Evolutionary conservation across 2,888 invertebrate species (phyloP).

Genomic region (Pterostichus madidus): DNA sequence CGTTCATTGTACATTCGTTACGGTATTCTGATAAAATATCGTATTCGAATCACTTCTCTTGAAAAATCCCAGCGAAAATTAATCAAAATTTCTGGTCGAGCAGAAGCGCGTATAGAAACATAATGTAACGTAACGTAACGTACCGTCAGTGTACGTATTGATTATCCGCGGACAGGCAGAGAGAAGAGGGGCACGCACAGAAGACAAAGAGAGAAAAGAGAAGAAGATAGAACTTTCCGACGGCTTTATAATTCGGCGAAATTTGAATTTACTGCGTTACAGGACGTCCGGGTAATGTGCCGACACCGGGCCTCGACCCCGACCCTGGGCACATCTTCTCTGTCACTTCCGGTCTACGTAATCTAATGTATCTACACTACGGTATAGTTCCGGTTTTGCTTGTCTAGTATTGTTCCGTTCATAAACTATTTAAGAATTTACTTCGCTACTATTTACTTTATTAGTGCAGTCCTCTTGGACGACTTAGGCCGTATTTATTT

Average conservation of each 20-base stretch:
- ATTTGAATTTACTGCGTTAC: conserved; percentile 49
- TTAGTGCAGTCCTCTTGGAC: too few relatives aligned
- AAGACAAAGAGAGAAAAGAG: conserved; percentile 1
- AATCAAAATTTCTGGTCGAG: conserved; percentile 34
- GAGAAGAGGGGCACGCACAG: neutral
- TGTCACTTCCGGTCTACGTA: conserved; percentile 17
- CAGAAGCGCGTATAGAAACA: neutral
- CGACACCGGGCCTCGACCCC: neutral
- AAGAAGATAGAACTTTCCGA: conserved; percentile 38
- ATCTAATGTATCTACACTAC: conserved; percentile 12
- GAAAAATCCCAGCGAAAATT: conserved; percentile 24
- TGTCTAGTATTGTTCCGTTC: conserved; percentile 23
- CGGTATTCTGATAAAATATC: conserved; percentile 13
- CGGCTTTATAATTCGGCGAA: conserved; percentile 52
- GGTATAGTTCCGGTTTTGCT: conserved; percentile 27
- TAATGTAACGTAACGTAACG: conserved; percentile 21
- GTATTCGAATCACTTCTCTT: conserved; percentile 18
- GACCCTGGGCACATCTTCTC: neutral
- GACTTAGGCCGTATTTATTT: too few relatives aligned
- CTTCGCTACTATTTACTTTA: neutral
- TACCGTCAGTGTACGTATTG: conserved; percentile 21
- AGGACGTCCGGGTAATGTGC: conserved; percentile 46
- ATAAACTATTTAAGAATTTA: conserved; percentile 23
- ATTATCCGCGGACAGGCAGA: conserved; percentile 15
- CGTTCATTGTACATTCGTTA: conserved; percentile 21